Conservation (phyloP, 2,113 vertebrate species). For the Notiomystis cincta region DNA sequence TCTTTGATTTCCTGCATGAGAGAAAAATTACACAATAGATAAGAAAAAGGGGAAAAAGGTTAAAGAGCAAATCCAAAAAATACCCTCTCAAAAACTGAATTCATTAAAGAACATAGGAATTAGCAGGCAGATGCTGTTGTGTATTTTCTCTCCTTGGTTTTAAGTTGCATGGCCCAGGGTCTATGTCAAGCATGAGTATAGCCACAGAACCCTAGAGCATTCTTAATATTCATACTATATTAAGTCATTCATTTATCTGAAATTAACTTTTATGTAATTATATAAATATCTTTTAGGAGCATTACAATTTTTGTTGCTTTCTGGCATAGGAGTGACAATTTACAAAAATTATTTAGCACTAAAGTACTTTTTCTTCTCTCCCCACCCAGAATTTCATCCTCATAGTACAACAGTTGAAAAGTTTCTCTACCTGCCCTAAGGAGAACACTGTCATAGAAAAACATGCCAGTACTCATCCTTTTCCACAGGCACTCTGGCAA, state of each 20-base stretch:
- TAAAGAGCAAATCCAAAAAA: not conserved
- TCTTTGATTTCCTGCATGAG: slow-evolving; percentile 73
- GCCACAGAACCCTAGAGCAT: not conserved
- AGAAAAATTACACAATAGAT: not conserved
- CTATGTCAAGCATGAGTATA: not conserved
- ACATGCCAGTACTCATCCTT: not conserved
- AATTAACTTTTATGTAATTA: not conserved
- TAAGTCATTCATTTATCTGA: not conserved
- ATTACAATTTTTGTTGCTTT: not conserved
- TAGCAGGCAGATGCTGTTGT: not conserved
- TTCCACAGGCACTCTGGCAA: not conserved
- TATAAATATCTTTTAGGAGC: not conserved
- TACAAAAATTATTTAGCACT: not conserved
- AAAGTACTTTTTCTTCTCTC: not conserved
- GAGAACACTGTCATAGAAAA: not conserved
- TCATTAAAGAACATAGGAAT: not conserved
- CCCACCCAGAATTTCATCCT: not conserved
- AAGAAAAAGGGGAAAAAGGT: not conserved
- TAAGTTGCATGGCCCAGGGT: not conserved
- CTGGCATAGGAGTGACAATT: not conserved
- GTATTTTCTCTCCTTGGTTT: not conserved
- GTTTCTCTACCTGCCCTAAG: not conserved
- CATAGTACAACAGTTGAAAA: not conserved
- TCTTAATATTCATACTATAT: not conserved
- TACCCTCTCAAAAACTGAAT: not conserved